Evolutionary conservation across 2,797 vertebrate species (phyloP).

Genomic region (Parauchenoglanis punctatus): DNA sequence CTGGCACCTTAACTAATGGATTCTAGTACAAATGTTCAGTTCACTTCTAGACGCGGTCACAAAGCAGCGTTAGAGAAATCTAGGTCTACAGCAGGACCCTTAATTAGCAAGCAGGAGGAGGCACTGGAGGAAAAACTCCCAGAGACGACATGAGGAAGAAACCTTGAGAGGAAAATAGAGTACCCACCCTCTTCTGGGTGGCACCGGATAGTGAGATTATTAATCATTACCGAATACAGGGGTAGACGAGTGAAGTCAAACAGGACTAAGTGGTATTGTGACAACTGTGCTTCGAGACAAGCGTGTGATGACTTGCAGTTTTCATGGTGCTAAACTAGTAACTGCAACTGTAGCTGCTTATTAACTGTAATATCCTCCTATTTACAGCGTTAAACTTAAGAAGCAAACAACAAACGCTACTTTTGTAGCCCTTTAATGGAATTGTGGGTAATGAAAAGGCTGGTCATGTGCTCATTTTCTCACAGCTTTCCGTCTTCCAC

Average conservation of each 20-base stretch:
- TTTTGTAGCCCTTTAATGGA: not conserved
- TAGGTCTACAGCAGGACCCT: not conserved
- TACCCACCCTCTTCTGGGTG: not conserved
- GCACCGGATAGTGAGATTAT: not conserved
- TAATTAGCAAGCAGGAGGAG: not conserved
- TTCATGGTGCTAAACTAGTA: not conserved
- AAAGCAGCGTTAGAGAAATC: not conserved
- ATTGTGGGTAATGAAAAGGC: not conserved
- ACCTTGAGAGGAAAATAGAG: not conserved
- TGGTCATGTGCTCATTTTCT: not conserved
- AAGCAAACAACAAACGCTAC: not conserved
- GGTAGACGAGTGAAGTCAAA: too few relatives aligned
- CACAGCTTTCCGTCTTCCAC: not conserved
- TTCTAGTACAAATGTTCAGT: not conserved
- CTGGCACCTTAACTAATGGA: not conserved
- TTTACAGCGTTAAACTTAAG: not conserved
- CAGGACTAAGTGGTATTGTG: not conserved
- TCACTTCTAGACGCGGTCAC: not conserved
- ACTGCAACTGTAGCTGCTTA: constrained; percentile 16
- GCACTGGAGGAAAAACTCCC: not conserved
- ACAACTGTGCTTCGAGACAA: not conserved
- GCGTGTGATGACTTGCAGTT: constrained; percentile 26
- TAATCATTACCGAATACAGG: not conserved
- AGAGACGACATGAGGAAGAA: not conserved
- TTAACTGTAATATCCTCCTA: not conserved